Conservation (phyloP, 2,888 invertebrate species). For the Alentia gelatinosa region DNA sequence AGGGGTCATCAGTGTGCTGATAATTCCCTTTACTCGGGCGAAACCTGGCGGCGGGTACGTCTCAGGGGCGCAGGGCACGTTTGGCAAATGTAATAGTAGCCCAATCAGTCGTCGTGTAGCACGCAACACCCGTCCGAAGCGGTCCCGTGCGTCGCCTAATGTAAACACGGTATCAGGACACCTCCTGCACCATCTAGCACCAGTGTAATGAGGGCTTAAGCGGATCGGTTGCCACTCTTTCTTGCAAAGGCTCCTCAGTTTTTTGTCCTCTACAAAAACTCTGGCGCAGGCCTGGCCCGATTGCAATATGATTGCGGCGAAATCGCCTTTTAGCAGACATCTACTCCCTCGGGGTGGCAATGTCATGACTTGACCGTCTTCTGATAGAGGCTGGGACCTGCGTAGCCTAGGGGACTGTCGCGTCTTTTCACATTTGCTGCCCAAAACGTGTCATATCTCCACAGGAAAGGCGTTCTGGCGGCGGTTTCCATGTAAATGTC, state of each 20-base stretch:
- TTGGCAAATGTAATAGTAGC: neutral
- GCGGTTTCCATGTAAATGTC: conserved; percentile 17
- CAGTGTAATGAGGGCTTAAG: neutral
- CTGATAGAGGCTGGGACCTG: conserved; percentile 14
- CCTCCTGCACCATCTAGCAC: neutral
- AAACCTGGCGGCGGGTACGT: too few species aligned
- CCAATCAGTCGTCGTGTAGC: neutral
- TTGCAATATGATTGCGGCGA: conserved; percentile 7
- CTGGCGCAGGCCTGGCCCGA: neutral
- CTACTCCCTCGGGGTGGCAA: conserved; percentile 9
- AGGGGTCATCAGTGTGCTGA: too few species aligned
- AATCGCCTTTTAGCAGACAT: conserved; percentile 41
- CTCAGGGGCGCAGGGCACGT: neutral
- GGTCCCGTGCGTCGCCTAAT: neutral
- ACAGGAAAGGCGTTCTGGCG: conserved; percentile 19
- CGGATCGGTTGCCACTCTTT: neutral
- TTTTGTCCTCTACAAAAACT: neutral
- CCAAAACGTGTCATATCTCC: conserved; percentile 30
- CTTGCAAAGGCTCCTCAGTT: neutral
- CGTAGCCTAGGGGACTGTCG: neutral
- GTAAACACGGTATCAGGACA: neutral
- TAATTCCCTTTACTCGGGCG: too few species aligned
- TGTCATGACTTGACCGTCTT: neutral
- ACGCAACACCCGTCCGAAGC: neutral
- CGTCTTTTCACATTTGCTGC: conserved; percentile 6